These are phyloP conservation scores for Castor canadensis DNA, from an alignment of 2,113 vertebrate genomes.

Conservation along the genomic window DNA sequence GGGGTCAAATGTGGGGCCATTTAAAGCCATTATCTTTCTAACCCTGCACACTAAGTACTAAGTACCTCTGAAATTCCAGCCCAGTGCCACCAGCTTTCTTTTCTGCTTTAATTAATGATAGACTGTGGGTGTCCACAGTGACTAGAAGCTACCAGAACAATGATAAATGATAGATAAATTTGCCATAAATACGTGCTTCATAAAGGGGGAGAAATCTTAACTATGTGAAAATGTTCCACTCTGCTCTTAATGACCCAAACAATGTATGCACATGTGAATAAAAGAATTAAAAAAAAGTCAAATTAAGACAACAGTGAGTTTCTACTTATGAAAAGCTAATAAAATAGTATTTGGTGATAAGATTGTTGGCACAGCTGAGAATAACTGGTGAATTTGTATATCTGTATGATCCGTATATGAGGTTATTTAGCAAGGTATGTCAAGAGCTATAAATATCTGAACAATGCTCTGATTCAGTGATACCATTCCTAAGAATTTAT, in stretches of 20 bases:
- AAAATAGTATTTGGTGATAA: conserved; percentile 28
- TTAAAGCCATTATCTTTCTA: conserved; percentile 35
- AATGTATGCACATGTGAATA: too few species aligned
- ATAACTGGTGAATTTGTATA: conserved; percentile 9
- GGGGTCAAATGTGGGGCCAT: neutral
- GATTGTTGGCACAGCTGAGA: neutral
- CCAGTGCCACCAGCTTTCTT: neutral
- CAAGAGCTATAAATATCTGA: conserved; percentile 48
- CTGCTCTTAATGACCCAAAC: too few species aligned
- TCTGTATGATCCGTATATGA: conserved; percentile 16
- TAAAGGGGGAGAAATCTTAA: neutral
- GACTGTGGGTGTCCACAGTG: neutral
- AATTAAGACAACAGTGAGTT: conserved; percentile 2
- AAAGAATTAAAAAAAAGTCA: conserved; percentile 50
- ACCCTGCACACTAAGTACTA: neutral
- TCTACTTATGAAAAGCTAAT: conserved; percentile 38
- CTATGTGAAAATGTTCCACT: conserved; percentile 13
- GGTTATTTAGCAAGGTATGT: conserved; percentile 7
- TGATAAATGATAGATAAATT: conserved; percentile 30
- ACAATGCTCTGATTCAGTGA: conserved; percentile 39
- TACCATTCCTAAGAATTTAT: conserved; percentile 54
- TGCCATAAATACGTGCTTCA: conserved; percentile 15
- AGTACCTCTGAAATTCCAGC: neutral
- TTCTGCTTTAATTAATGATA: neutral
- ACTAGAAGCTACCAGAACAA: neutral